Conservation (phyloP, 2,113 vertebrate species). For the Spea bombifrons region DNA sequence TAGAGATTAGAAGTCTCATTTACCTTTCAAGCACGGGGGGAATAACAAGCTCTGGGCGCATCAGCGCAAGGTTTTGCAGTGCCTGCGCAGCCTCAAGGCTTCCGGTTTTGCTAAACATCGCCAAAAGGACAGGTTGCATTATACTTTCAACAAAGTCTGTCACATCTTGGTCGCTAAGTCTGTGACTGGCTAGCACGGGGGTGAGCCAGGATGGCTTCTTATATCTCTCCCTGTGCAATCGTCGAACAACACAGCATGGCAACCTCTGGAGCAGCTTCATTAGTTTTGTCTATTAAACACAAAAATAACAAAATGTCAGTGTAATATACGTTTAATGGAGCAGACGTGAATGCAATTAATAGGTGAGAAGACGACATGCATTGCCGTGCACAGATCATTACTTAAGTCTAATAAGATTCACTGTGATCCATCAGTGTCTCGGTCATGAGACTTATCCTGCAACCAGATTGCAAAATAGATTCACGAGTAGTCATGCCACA, state of each 20-base stretch:
- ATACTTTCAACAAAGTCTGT: conserved; percentile 92
- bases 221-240: conserved; percentile 91
- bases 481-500: neutral
- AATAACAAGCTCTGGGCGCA: conserved; percentile 96
- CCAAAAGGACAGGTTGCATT: conserved; percentile 94
- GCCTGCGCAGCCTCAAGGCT: conserved; percentile 96
- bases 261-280: conserved; percentile 97
- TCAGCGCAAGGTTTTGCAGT: conserved; percentile 92
- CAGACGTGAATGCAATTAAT: neutral
- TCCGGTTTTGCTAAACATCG: conserved; percentile 98
- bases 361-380: neutral
- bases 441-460: conserved; percentile 1
- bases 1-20: conserved; percentile 48
- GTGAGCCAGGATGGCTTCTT: conserved; percentile 88
- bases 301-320: neutral
- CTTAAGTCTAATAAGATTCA: neutral
- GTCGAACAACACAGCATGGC: conserved; percentile 84
- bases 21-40: conserved; percentile 96
- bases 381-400: neutral
- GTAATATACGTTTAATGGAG: no score
- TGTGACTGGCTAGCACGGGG: conserved; percentile 87
- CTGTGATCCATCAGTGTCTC: neutral
- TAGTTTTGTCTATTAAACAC: conserved; percentile 81
- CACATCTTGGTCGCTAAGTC: conserved; percentile 90
- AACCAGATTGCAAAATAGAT: conserved; percentile 7